Evolutionary conservation across 2,113 vertebrate species (phyloP).

Genomic region (Notechis scutatus): DNA sequence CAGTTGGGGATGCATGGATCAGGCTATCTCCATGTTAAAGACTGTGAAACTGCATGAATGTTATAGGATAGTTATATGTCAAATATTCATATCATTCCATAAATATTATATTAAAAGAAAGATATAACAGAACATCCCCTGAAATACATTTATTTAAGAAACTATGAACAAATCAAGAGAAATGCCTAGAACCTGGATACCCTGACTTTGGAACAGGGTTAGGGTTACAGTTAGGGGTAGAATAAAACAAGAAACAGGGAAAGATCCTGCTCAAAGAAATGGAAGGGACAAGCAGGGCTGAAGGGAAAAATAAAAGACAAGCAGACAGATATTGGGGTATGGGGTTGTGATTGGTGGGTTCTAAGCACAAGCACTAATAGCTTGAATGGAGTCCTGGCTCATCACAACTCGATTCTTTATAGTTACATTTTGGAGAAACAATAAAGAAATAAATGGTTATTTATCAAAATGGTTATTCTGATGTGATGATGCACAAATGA

Average conservation of each 20-base stretch:
- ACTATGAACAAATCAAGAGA: neutral
- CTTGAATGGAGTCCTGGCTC: neutral
- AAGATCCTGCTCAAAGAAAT: neutral
- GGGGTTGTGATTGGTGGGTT: neutral
- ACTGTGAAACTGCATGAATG: neutral
- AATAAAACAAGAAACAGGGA: neutral
- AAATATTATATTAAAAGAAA: neutral
- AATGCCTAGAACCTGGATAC: neutral
- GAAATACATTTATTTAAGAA: neutral
- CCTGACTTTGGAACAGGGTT: neutral
- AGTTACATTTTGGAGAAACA: neutral
- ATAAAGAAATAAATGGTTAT: neutral
- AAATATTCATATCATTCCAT: neutral
- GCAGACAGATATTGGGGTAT: neutral
- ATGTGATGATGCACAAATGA: neutral
- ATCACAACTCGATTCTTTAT: neutral
- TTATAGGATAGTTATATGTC: neutral
- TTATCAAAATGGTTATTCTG: neutral
- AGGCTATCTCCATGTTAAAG: neutral
- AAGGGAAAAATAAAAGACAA: neutral
- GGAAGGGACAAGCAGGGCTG: neutral
- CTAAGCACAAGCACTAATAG: neutral
- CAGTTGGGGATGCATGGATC: neutral
- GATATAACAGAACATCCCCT: neutral
- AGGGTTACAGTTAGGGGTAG: neutral